Evolutionary conservation across 2,888 invertebrate species (phyloP).

Genomic region (Cosmorhoe ocellata): DNA sequence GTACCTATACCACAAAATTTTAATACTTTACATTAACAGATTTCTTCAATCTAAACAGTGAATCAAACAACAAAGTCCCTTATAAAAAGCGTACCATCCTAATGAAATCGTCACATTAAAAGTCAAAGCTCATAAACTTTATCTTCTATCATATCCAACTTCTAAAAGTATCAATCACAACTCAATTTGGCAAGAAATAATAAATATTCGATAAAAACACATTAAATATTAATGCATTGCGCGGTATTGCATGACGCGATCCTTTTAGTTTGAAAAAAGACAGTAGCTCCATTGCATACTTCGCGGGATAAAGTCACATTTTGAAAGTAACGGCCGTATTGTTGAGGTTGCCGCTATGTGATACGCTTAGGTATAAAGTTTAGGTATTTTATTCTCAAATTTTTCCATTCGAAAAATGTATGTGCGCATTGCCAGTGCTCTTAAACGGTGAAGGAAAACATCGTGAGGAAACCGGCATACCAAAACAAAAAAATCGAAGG

Average conservation of each 20-base stretch:
- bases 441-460: no score
- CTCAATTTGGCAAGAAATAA: slow-evolving; percentile 65
- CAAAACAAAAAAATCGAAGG: no score
- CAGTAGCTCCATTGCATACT: slow-evolving; percentile 66
- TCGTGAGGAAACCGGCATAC: no score
- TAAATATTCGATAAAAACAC: slow-evolving; percentile 61
- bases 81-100: no score
- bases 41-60: no score
- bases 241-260: slow-evolving; percentile 65
- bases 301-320: slow-evolving; percentile 22
- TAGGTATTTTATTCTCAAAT: no score
- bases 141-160: slow-evolving; percentile 28
- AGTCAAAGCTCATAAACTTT: neutral
- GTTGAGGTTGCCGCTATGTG: neutral
- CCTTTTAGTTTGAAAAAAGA: slow-evolving; percentile 61
- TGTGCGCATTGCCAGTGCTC: no score
- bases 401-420: no score
- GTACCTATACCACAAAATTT: no score
- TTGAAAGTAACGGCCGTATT: neutral
- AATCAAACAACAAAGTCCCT: no score
- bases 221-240: slow-evolving; percentile 67
- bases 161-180: slow-evolving; percentile 52
- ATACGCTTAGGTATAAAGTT: no score
- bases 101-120: slow-evolving; percentile 5
- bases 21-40: no score